Conservation (phyloP, 2,797 vertebrate species). For the Manis javanica region DNA sequence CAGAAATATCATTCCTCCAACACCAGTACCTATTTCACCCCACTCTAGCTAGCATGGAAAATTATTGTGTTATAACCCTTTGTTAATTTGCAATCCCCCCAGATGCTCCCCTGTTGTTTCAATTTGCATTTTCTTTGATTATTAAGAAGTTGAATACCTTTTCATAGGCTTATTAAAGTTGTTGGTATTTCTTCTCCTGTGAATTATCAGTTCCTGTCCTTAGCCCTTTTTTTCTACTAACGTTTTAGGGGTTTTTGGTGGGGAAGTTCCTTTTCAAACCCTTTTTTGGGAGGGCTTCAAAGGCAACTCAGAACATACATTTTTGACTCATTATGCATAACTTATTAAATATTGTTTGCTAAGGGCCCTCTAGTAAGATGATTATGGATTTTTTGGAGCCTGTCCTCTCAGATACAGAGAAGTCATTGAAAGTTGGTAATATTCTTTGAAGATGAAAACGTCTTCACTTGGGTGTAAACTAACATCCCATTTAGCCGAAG, state of each 20-base stretch:
- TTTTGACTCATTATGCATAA: conserved; percentile 57
- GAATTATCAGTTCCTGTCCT: conserved; percentile 60
- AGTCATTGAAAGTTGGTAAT: conserved; percentile 44
- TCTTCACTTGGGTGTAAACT: conserved; percentile 32
- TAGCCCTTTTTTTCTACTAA: conserved; percentile 37
- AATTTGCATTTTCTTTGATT: conserved; percentile 70
- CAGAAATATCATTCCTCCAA: neutral
- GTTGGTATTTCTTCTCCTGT: conserved; percentile 60
- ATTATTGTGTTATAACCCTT: neutral
- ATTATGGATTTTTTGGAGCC: neutral
- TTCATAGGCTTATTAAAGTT: conserved; percentile 64
- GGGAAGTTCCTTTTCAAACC: conserved; percentile 54
- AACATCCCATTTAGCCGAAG: neutral
- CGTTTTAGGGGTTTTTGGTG: conserved; percentile 53
- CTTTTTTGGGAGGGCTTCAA: conserved; percentile 59
- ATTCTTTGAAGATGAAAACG: conserved; percentile 75
- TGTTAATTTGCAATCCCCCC: conserved; percentile 31
- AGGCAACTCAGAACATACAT: conserved; percentile 63
- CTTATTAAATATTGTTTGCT: conserved; percentile 64
- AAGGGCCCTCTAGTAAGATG: conserved; percentile 39
- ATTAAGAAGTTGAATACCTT: conserved; percentile 49
- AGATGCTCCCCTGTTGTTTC: neutral
- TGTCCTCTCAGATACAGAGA: conserved; percentile 51
- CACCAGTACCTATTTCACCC: neutral
- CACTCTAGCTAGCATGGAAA: neutral